Conservation (phyloP, 2,797 vertebrate genomes). For the Poeciliopsis presidionis region DNA sequence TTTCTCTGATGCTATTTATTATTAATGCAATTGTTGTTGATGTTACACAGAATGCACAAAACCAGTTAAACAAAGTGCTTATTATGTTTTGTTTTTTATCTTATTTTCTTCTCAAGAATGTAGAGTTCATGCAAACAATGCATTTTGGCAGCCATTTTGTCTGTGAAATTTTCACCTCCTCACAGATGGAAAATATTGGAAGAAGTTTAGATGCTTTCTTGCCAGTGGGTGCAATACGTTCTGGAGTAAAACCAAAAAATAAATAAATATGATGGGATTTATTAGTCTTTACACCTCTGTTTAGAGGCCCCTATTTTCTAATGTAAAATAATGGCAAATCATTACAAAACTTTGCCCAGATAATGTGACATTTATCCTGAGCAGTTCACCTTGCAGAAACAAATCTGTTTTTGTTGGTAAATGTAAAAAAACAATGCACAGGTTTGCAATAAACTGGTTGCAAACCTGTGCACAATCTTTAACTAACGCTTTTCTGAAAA, state of each 20-base stretch:
- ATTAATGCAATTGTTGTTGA: neutral
- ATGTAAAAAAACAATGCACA: neutral
- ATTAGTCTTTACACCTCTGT: neutral
- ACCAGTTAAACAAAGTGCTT: slow-evolving; percentile 46
- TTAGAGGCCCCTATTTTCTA: neutral
- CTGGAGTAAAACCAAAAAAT: too few relatives aligned
- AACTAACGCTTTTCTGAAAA: neutral
- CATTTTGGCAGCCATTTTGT: slow-evolving; percentile 29
- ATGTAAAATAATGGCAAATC: neutral
- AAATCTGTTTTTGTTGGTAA: neutral
- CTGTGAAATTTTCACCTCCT: slow-evolving; percentile 44
- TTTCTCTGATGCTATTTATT: slow-evolving; percentile 18
- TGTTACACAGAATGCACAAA: slow-evolving; percentile 47
- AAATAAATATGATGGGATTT: slow-evolving; percentile 1
- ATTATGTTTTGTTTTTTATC: slow-evolving; percentile 19
- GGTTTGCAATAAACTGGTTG: neutral
- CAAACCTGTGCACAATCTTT: neutral
- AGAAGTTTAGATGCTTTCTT: slow-evolving; percentile 25
- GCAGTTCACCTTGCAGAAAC: neutral
- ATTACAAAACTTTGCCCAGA: neutral
- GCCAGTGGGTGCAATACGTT: too few relatives aligned
- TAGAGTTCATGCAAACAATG: slow-evolving; percentile 31
- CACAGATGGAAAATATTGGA: slow-evolving; percentile 33
- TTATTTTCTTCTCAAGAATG: slow-evolving; percentile 22
- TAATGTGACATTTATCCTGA: neutral